phyloP scores from a whole-genome alignment of 2,888 invertebrate species.

The Tenthredo amoena region DNA sequence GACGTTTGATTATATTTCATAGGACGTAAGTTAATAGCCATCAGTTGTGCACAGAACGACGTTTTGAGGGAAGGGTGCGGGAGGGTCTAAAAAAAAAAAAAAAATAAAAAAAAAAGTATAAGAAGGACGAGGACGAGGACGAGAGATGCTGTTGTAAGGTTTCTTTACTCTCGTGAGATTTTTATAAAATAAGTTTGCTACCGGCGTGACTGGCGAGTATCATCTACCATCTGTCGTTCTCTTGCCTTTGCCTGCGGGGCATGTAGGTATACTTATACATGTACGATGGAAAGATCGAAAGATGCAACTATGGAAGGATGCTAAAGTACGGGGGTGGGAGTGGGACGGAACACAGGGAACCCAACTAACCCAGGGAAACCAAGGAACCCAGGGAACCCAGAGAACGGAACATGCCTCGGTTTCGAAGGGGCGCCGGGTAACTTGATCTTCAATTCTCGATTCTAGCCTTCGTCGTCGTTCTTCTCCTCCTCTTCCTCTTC shows the following conservation, averaged over 20 bases:
- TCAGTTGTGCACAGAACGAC: background rate
- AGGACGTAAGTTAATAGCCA: constrained; percentile 24
- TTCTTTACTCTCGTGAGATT: constrained; percentile 38
- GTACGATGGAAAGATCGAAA: constrained; percentile 37
- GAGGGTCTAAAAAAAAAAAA: background rate
- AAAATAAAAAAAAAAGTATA: background rate
- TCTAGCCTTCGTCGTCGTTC: background rate
- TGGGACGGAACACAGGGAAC: background rate
- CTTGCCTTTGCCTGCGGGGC: background rate
- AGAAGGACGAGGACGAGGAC: background rate
- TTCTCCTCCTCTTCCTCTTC: background rate
- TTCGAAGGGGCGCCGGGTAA: constrained; percentile 46
- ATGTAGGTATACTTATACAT: background rate
- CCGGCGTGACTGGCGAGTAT: constrained; percentile 48
- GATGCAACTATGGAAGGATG: constrained; percentile 37
- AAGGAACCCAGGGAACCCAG: constrained; percentile 1
- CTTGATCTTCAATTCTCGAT: constrained; percentile 48
- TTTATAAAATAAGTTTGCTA: constrained; percentile 28
- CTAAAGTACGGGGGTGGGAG: background rate
- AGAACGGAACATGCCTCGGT: constrained; percentile 18
- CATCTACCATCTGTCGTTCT: constrained; percentile 50
- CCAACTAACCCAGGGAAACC: background rate
- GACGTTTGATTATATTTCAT: constrained; percentile 10
- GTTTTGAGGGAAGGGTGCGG: background rate
- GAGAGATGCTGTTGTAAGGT: background rate